Percentiles rank a stretch among this genome's conserved stretches.
Conservation (phyloP, 2,113 vertebrate genomes). For the Tachycineta bicolor region DNA sequence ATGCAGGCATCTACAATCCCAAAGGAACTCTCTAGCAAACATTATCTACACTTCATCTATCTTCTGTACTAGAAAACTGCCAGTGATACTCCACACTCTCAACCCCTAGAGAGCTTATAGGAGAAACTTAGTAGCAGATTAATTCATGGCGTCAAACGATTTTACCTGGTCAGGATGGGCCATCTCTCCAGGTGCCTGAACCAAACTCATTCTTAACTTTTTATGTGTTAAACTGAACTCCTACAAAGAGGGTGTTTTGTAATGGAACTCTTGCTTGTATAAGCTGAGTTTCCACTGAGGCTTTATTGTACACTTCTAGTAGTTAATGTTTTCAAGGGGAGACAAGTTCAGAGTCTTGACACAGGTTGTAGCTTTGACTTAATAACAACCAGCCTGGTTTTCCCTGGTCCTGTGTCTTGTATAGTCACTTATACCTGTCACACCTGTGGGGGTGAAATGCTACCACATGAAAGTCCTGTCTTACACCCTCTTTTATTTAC, state of each 20-base stretch:
- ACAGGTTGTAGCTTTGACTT: not conserved
- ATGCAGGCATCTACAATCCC: not conserved
- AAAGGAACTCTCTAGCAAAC: not conserved
- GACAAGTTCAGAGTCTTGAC: not conserved
- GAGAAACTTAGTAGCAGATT: not conserved
- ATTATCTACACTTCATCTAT: not conserved
- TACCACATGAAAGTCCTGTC: not conserved
- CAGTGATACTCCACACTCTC: not conserved
- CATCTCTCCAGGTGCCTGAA: not conserved
- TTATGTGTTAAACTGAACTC: not conserved
- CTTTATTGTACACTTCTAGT: not conserved
- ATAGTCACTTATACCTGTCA: conserved; percentile 1
- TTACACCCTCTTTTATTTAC: not conserved
- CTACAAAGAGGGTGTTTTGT: not conserved
- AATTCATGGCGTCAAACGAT: not conserved
- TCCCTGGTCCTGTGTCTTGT: not conserved
- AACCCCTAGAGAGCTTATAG: not conserved
- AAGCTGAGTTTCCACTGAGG: not conserved
- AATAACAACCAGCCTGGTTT: not conserved
- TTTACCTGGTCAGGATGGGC: not conserved
- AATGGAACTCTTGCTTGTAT: not conserved
- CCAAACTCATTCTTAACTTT: not conserved
- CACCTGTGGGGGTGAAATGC: conserved; percentile 9
- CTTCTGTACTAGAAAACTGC: not conserved
- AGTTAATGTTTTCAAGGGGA: not conserved